Evolutionary conservation across 2,888 invertebrate species (phyloP), one percentile per base, ranked within the genome.

Genomic region (Lacanobia wlatinum): DNA sequence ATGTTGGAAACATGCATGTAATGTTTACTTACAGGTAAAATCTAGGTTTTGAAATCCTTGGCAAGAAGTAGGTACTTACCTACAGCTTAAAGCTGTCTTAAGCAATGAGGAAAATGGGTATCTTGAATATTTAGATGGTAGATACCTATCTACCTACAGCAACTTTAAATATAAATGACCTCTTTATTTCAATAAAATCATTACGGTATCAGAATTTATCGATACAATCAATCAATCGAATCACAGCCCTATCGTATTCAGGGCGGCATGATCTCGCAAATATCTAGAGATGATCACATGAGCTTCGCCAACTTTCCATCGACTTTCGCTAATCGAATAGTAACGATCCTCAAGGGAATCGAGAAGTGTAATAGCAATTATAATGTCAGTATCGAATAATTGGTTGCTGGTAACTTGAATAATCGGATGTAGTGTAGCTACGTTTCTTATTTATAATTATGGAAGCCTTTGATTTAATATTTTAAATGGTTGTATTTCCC

Each of bases 261-360:
- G 87, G 83, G 78, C 85, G 85, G 82, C 85, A 76, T 76, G 76
- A 85, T 84, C 85, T 84, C 72, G 82, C 78, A 77, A 86, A 87
- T 86, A 86, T 84, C 78, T 79, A 81, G 79, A 85, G 86, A 86
- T 86, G 86, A 84, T 87, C 88, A 83, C 77, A 76, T 78, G 78
- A 82, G 79, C 84, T 84, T 80, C 76, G 64, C 80, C 69, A 84
- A 88, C 92, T 92, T 92, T 92, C 92, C 92, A 92, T 85, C 82
- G 79, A 87, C 90, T 91, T 92, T 92, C 92, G 89, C 90, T 92
- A 85, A 90, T 88, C 89, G 85, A 85, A 84, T 83, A 72, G 59
- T 78, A 70, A 82, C 76, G 66, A 79, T 74, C 60, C 63, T 38
- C 56, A 83, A 74, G 72, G 78, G 80, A 83, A 75, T 76, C 60